Evolutionary conservation across 2,888 invertebrate species (phyloP), one percentile per base, ranked within the genome.

Genomic region (Scrobipalpa atriplicella): DNA sequence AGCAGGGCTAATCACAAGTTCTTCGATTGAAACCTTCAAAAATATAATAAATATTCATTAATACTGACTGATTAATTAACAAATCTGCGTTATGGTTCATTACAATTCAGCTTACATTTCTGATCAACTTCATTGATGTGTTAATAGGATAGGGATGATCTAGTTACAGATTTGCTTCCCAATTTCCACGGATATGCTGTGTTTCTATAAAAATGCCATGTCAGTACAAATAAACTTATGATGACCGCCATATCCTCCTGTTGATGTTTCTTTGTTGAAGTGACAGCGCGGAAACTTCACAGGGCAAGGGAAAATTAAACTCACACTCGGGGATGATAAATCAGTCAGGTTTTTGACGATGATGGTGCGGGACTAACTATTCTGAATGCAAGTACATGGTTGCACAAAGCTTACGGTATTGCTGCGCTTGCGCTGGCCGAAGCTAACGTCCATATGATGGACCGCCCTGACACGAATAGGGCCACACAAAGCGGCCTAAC

Each of bases 401-500:
- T 74, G 75, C 78, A 80, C 78, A 81, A 79, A 87, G 78, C 82
- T 82, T 86, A 79, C 80, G 78, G 77, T 82, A 79, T 80, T 81
- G 77, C 80, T 71, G 71, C 70, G 72, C 70, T 74, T 70, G 6
- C 70, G 75, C 69, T 77, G 73, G 75, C 75, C 76, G 29, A 36
- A 36, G 38, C 58, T 58, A 29, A 58, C 58, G 58, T 58, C 58
- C 29, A 38, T 81, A 76, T 86, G 86, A 89, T 87, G 83, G 78
- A 83, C 83, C 78, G 82, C 79, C 81, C 81, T 82, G 84, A 81
- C 87, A 84, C 83, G 82, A 84, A 89, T 85, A 85, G 85, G 81
- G 79, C 80, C 76, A 74, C 78, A 86, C 87, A 90, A 87, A 85
- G 82, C 78, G 71, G 70, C 66, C 74, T 90, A 90, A 90, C 90